A percentile compares a stretch with the other conserved stretches of the same genome.
Evolutionary conservation across 2,797 vertebrate species (phyloP).

Genomic region (Urosaurus nigricauda): DNA sequence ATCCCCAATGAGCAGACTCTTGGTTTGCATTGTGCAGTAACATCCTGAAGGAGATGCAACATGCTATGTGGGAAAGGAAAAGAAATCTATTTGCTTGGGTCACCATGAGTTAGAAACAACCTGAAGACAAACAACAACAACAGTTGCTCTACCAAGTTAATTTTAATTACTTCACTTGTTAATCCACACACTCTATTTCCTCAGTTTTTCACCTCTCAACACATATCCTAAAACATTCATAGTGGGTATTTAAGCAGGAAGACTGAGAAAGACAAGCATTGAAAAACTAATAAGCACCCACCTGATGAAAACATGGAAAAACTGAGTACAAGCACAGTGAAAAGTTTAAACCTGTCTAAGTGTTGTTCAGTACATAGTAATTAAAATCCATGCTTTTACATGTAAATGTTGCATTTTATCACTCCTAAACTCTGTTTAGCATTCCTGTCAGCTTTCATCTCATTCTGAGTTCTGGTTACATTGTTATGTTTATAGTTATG

Average conservation of each 20-base stretch:
- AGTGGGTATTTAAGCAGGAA: neutral
- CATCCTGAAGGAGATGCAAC: neutral
- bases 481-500: slow-evolving; percentile 16
- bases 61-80: neutral
- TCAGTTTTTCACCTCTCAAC: neutral
- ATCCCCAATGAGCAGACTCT: neutral
- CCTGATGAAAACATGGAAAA: slow-evolving; percentile 15
- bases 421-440: slow-evolving; percentile 30
- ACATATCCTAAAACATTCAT: neutral
- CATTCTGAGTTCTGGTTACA: neutral
- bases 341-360: slow-evolving; percentile 7
- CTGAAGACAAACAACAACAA: no score
- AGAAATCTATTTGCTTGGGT: neutral
- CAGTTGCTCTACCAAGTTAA: neutral
- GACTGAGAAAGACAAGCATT: neutral
- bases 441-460: slow-evolving; percentile 15
- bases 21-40: neutral
- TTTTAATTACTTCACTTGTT: neutral
- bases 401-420: slow-evolving; percentile 27
- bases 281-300: neutral
- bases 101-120: no score
- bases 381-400: neutral
- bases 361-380: slow-evolving; percentile 25
- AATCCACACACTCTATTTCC: neutral
- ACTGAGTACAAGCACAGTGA: neutral